Evolutionary conservation across 2,797 vertebrate species (phyloP).

Genomic region (Rhyacichthys aspro): DNA sequence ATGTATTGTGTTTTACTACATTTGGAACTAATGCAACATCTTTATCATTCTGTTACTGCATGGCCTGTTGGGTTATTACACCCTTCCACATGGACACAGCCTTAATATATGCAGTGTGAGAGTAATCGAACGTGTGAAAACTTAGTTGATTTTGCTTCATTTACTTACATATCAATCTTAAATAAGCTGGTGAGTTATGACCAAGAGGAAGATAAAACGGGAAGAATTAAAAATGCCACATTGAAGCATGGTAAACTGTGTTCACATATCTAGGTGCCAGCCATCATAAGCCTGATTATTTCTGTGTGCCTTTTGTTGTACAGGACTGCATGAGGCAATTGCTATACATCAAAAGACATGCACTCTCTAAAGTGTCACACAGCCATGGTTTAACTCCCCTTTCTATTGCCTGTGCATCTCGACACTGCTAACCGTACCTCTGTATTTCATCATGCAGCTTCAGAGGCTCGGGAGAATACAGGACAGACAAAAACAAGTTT

Average conservation of each 20-base stretch:
- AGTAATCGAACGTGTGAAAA: no score
- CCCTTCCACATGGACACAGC: no score
- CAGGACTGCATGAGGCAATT: slow-evolving; percentile 36
- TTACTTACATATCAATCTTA: no score
- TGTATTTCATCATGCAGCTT: slow-evolving; percentile 62
- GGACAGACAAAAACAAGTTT: slow-evolving; percentile 55
- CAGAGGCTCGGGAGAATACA: slow-evolving; percentile 44
- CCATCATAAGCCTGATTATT: slow-evolving; percentile 42
- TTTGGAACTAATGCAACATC: no score
- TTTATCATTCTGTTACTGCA: no score
- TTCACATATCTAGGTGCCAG: slow-evolving; percentile 41
- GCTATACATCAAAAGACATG: slow-evolving; percentile 55
- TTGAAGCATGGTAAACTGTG: slow-evolving; percentile 29
- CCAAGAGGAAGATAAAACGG: slow-evolving; percentile 15
- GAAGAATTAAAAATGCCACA: slow-evolving; percentile 28
- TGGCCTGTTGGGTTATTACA: no score
- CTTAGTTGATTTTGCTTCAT: no score
- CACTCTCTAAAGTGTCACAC: slow-evolving; percentile 45
- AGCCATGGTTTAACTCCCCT: slow-evolving; percentile 56
- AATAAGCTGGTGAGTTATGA: no score
- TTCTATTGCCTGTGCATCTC: slow-evolving; percentile 24
- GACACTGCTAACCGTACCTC: slow-evolving; percentile 43
- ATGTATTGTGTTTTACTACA: no score
- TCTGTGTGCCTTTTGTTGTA: slow-evolving; percentile 20
- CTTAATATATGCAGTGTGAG: no score